phyloP scores from a whole-genome alignment of 2,797 vertebrate genomes.

The Clarias laeviceps region DNA sequence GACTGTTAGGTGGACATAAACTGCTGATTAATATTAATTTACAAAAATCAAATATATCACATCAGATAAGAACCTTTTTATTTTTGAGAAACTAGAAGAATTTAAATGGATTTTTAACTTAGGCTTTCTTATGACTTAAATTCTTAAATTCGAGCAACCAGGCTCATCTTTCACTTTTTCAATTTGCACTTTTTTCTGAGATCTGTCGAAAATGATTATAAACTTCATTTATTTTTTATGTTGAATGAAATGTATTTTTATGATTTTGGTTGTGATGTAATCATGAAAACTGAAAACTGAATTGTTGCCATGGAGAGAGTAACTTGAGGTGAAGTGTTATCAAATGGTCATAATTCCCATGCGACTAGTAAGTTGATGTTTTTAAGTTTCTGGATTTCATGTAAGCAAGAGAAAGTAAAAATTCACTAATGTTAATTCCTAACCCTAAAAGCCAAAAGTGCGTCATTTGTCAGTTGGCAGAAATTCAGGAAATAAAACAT shows the following conservation, averaged over 20 bases:
- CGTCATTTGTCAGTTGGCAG: not conserved
- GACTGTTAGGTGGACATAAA: not conserved
- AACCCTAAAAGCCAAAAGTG: not conserved
- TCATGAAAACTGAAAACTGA: no score
- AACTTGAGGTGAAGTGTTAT: no score
- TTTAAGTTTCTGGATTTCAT: not conserved
- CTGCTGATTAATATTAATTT: not conserved
- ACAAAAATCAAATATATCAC: not conserved
- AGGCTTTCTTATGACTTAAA: not conserved
- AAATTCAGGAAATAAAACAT: not conserved
- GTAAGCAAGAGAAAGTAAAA: not conserved
- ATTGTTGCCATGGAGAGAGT: no score
- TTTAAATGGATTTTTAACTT: not conserved
- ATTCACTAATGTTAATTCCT: no score
- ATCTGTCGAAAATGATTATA: no score
- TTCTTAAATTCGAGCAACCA: not conserved
- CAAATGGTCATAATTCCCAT: no score
- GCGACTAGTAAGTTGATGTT: no score
- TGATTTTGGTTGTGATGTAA: no score
- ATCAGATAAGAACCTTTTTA: not conserved
- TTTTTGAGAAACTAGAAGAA: not conserved
- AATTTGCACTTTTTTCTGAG: not conserved
- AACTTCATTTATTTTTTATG: no score
- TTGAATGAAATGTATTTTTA: no score
- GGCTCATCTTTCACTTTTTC: not conserved